A percentile compares a stretch with the other conserved stretches of the same genome.
These are phyloP conservation scores for Cydia fagiglandana DNA, from an alignment of 1,140 invertebrate genomes.

Conservation along the genomic window DNA sequence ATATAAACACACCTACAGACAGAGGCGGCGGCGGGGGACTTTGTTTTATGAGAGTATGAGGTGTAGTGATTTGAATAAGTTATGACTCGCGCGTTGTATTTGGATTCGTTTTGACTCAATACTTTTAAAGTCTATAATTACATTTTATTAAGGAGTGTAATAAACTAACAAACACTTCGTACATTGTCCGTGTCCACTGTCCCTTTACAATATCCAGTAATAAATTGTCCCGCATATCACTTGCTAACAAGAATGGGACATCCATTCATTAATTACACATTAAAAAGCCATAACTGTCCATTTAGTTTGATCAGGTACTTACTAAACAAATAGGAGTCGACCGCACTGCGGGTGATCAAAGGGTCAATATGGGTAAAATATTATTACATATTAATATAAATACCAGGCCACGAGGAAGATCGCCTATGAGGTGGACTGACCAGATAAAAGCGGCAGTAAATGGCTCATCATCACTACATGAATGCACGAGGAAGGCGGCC, in stretches of 20 bases:
- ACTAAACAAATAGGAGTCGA: background rate
- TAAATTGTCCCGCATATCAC: constrained; percentile 17
- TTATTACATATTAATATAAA: background rate
- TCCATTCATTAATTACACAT: constrained; percentile 10
- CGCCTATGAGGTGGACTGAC: too few relatives aligned
- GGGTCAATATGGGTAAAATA: background rate
- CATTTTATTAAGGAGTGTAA: background rate
- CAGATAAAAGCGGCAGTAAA: too few relatives aligned
- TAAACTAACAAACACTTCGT: background rate
- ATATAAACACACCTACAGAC: too few relatives aligned
- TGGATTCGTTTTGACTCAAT: background rate
- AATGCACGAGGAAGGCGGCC: too few relatives aligned
- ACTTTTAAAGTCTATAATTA: background rate
- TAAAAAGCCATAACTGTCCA: constrained; percentile 29
- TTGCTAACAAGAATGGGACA: constrained; percentile 12
- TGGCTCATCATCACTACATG: too few relatives aligned
- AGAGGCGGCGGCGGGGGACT: too few relatives aligned
- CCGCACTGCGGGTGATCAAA: constrained; percentile 11
- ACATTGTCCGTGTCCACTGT: background rate
- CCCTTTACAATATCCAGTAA: constrained; percentile 8
- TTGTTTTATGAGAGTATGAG: too few relatives aligned
- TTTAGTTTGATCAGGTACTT: constrained; percentile 20
- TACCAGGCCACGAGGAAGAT: too few relatives aligned
- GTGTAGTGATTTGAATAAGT: too few relatives aligned
- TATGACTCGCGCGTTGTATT: background rate